Percentiles rank a stretch among this genome's conserved stretches.
These are phyloP conservation scores for Coracias cyanogaster DNA, from an alignment of 2,797 vertebrate genomes.

Conservation along the genomic window DNA sequence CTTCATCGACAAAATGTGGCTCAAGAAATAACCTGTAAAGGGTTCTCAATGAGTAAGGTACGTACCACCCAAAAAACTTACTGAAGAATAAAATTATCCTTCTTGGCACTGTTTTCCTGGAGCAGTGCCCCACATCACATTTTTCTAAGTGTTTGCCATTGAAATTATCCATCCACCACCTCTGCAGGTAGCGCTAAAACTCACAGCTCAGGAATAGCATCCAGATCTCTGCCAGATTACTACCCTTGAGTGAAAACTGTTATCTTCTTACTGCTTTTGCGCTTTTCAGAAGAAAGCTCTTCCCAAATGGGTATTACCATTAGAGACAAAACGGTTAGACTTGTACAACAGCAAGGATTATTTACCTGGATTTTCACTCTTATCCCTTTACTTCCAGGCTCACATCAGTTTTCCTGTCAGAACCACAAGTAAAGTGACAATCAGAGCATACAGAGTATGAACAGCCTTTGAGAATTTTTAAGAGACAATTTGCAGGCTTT, in stretches of 20 bases:
- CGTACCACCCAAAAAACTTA: constrained; percentile 35
- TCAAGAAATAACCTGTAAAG: constrained; percentile 33
- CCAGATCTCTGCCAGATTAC: constrained; percentile 26
- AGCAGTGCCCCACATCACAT: constrained; percentile 5
- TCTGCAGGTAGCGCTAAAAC: constrained; percentile 25
- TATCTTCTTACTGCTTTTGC: background rate
- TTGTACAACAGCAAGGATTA: constrained; percentile 17
- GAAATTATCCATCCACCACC: constrained; percentile 39
- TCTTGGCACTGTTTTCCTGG: constrained; percentile 21
- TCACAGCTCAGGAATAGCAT: background rate
- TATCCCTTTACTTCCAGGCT: constrained; percentile 6
- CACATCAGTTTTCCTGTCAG: constrained; percentile 5
- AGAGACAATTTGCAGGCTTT: background rate
- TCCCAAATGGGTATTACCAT: background rate
- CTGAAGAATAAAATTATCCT: constrained; percentile 31
- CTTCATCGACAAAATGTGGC: constrained; percentile 9
- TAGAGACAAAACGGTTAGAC: background rate
- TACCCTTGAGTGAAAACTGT: constrained; percentile 25
- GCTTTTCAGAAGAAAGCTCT: background rate
- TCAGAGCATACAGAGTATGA: background rate
- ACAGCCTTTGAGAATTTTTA: background rate
- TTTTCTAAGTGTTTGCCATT: constrained; percentile 26
- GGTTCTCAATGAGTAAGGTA: background rate
- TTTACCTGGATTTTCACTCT: constrained; percentile 25
- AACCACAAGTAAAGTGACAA: background rate